Conservation (phyloP, 1,140 invertebrate genomes). For the Diprion similis region DNA sequence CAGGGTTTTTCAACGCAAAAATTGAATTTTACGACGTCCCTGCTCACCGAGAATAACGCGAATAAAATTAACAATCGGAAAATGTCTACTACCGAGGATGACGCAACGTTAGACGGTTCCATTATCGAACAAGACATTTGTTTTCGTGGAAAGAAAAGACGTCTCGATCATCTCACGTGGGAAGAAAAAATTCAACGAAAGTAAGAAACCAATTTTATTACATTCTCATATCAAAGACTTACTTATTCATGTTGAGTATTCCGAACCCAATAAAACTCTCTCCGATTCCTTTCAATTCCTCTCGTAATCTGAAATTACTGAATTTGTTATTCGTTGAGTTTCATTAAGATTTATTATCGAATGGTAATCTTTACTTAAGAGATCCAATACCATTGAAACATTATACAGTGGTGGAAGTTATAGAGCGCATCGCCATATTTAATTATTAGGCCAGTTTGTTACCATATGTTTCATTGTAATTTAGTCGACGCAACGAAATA, state of each 20-base stretch:
- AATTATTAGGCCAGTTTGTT: background rate
- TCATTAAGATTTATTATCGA: too few relatives aligned
- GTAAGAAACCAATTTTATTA: conserved; percentile 61
- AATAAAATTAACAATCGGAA: conserved; percentile 39
- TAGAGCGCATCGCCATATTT: background rate
- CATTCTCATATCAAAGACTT: background rate
- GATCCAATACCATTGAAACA: too few relatives aligned
- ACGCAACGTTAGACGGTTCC: conserved; percentile 26
- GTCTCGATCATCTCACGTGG: conserved; percentile 80
- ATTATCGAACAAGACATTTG: conserved; percentile 37
- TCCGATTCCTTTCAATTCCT: too few relatives aligned
- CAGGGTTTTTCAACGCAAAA: conserved; percentile 30
- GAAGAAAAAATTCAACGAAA: conserved; percentile 85
- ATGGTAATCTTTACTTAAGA: too few relatives aligned
- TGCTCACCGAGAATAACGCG: conserved; percentile 40
- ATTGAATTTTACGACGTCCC: conserved; percentile 45
- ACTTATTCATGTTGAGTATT: background rate
- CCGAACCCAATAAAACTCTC: conserved; percentile 1
- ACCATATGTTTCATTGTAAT: too few relatives aligned
- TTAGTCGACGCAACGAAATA: too few relatives aligned
- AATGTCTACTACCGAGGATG: conserved; percentile 34
- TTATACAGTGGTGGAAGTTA: background rate
- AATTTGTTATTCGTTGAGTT: too few relatives aligned
- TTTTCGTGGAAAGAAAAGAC: conserved; percentile 69
- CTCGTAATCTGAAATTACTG: too few relatives aligned